Percentiles rank a stretch among this genome's conserved stretches.
Conservation (phyloP, 2,888 invertebrate species). For the Cheilosia urbana region DNA sequence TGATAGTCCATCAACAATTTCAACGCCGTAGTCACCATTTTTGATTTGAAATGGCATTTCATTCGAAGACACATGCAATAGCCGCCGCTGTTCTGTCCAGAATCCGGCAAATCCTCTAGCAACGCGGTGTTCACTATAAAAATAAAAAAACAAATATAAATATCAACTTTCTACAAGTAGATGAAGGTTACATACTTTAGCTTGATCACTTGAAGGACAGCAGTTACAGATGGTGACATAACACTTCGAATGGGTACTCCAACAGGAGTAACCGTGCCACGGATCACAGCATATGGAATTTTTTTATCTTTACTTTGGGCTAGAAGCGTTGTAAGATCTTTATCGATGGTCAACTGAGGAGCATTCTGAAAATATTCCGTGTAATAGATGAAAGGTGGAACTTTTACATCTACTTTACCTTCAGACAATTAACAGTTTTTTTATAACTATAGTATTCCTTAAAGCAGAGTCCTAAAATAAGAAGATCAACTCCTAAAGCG, state of each 20-base stretch:
- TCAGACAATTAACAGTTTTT: slow-evolving; percentile 88
- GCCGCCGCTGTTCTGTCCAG: slow-evolving; percentile 92
- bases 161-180: neutral
- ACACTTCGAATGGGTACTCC: slow-evolving; percentile 90
- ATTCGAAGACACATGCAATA: slow-evolving; percentile 91
- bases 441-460: slow-evolving; percentile 91
- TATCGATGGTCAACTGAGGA: slow-evolving; percentile 88
- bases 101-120: slow-evolving; percentile 93
- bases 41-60: slow-evolving; percentile 91
- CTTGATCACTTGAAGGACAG: slow-evolving; percentile 91
- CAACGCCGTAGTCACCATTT: slow-evolving; percentile 87
- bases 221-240: slow-evolving; percentile 89
- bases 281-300: slow-evolving; percentile 90
- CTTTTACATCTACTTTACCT: slow-evolving; percentile 84
- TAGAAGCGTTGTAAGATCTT: slow-evolving; percentile 87
- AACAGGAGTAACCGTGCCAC: slow-evolving; percentile 90
- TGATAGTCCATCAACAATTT: slow-evolving; percentile 90
- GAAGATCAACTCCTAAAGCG: slow-evolving; percentile 89
- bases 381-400: neutral
- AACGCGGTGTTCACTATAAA: slow-evolving; percentile 90
- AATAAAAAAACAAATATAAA: slow-evolving; percentile 4
- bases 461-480: slow-evolving; percentile 90
- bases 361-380: slow-evolving; percentile 85
- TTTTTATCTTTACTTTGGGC: slow-evolving; percentile 87
- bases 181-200: slow-evolving; percentile 82